Conservation (phyloP, 2,797 vertebrate genomes). For the Spea hammondii region DNA sequence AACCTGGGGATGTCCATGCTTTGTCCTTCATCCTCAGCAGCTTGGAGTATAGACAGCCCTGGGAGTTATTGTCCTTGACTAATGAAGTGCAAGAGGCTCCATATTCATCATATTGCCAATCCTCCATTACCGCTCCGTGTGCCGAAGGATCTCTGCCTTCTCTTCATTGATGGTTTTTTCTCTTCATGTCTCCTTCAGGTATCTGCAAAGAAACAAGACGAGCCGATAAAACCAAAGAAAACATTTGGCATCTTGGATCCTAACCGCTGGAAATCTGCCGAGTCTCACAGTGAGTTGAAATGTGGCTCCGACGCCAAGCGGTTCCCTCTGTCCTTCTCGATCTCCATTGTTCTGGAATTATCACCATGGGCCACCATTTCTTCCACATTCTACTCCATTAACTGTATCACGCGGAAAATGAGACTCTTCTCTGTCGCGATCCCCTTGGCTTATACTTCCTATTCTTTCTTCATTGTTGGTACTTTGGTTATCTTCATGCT, state of each 20-base stretch:
- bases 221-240: conserved; percentile 71
- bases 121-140: too few relatives aligned
- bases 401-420: not conserved
- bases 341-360: not conserved
- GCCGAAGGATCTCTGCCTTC: too few relatives aligned
- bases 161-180: not conserved
- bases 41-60: too few relatives aligned
- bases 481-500: not conserved
- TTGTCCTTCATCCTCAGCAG: too few relatives aligned
- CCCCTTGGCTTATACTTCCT: not conserved
- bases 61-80: too few relatives aligned
- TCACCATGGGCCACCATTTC: not conserved
- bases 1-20: too few relatives aligned
- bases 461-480: not conserved
- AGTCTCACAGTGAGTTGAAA: conserved; percentile 65
- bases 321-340: not conserved
- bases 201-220: conserved; percentile 70
- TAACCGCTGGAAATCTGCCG: conserved; percentile 70
- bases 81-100: too few relatives aligned
- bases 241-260: conserved; percentile 71
- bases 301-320: too few relatives aligned
- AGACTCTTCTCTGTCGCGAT: not conserved
- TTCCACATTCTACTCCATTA: not conserved
- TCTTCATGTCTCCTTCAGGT: conserved; percentile 51
- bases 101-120: too few relatives aligned